phyloP scores from a whole-genome alignment of 2,113 vertebrate genomes.

The Athene cunicularia region DNA sequence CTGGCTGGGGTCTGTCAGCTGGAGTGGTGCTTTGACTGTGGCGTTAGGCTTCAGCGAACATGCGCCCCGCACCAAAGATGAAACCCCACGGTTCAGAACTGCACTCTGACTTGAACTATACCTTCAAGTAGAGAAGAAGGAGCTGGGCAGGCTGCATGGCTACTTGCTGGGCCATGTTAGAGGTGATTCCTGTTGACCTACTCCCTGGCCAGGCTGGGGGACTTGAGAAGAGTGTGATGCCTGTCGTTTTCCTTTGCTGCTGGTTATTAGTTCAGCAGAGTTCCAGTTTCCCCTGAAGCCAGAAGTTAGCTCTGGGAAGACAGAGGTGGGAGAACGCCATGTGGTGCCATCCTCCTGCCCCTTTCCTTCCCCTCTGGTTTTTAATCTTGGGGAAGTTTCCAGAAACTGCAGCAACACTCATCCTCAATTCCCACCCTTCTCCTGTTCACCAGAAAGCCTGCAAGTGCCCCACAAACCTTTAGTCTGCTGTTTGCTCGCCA shows the following conservation, averaged over 20 bases:
- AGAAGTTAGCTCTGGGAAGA: not conserved
- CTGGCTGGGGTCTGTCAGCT: not conserved
- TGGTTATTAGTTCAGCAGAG: not conserved
- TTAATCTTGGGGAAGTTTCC: not conserved
- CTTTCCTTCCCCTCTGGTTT: not conserved
- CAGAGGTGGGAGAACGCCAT: not conserved
- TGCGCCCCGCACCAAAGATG: not conserved
- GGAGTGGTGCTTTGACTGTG: rapidly evolving
- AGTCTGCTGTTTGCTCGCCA: rapidly evolving
- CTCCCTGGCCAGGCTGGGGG: not conserved
- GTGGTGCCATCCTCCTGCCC: not conserved
- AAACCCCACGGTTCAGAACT: not conserved
- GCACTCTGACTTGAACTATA: not conserved
- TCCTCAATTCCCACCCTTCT: not conserved
- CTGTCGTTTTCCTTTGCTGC: not conserved
- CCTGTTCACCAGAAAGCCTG: not conserved
- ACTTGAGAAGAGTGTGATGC: not conserved
- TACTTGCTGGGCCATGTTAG: not conserved
- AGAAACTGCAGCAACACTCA: not conserved
- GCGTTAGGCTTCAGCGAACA: not conserved
- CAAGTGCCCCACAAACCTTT: not conserved
- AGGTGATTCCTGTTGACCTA: not conserved
- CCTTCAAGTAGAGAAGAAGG: not conserved
- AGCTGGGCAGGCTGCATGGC: not conserved
- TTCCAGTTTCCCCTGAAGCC: not conserved